Evolutionary conservation across 2,113 vertebrate species (phyloP).

Genomic region (Hypomesus transpacificus): DNA sequence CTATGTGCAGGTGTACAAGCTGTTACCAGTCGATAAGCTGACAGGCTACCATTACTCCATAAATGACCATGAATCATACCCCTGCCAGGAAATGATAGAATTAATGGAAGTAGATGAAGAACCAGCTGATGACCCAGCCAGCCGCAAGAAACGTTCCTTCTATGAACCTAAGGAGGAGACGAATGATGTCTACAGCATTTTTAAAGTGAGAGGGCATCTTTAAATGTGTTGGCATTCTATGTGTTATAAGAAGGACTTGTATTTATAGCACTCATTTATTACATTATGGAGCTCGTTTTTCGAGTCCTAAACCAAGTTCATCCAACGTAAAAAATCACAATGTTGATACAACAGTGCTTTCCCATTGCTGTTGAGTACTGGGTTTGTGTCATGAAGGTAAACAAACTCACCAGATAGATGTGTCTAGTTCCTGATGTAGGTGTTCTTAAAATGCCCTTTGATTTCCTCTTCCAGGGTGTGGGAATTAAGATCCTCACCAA

Average conservation of each 20-base stretch:
- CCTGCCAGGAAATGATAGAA: constrained; percentile 19
- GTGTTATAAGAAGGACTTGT: too few species aligned
- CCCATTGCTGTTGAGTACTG: constrained; percentile 10
- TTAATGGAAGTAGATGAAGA: background rate
- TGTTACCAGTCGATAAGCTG: constrained; percentile 67
- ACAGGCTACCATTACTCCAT: constrained; percentile 58
- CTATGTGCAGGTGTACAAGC: constrained; percentile 68
- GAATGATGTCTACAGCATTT: constrained; percentile 61
- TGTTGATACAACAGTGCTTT: constrained; percentile 28
- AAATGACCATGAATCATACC: constrained; percentile 36
- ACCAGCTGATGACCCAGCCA: background rate
- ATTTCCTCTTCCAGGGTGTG: constrained; percentile 38
- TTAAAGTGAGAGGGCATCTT: constrained; percentile 51
- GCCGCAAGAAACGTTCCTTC: background rate
- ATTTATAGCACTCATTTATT: too few species aligned
- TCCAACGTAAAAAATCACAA: background rate
- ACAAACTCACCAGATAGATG: too few species aligned
- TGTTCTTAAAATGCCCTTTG: too few species aligned
- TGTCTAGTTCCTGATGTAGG: background rate
- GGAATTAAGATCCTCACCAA: constrained; percentile 69
- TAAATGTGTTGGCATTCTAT: background rate
- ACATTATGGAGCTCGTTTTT: too few species aligned
- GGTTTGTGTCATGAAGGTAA: background rate
- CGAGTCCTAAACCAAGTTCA: background rate
- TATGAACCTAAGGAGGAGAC: background rate